Base-by-base conservation (phyloP, 2,888 invertebrate genomes). In the Agriopis leucophaearia region DNA sequence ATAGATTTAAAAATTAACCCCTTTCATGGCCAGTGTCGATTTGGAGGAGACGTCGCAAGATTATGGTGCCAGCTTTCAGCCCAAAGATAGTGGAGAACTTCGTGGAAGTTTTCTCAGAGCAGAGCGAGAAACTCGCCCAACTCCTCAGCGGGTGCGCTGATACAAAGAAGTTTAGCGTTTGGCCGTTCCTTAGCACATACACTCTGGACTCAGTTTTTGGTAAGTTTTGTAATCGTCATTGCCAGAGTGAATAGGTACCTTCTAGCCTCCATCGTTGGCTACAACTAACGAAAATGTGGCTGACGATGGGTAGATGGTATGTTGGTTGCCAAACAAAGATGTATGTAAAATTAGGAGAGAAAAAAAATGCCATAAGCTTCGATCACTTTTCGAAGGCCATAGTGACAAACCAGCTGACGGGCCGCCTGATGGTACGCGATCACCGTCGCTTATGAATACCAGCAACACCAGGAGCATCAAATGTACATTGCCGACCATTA, bases 41-140 rank as follows among this genome's bases (percentile, higher is more conserved):
- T 76, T 96, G 96, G 96, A 92, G 94, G 70, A 86, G 86, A 3
- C 91, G 96, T 16, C 88, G 96, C 7, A 96, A 96, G 83, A 85
- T 96, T 64, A 82, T 96, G 58, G 94, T 95, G 36, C 96, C 96
- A 36, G 95, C 95, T 0, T 96, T 96, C 79, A 96, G 96, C 78
- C 96, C 96, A 69, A 95, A 94, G 81, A 95, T 96, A 68, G 87
- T 96, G n/a, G 95, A 96, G 69, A 94, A 91, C 60, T 96, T 96
- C 75, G 90, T 96, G 2, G 91, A 94, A 2, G 92, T 96, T 0
- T 96, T 96, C 83, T 92, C 95, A 42, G 94, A 95, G 69, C 95
- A 96, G 79, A 89, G 95, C 48, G 82, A 88, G 12, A 90, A 91
- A 52, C 80, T 96, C 70, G 80, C 88, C 0, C 77, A 92, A 6